Evolutionary conservation across 2,888 invertebrate species (phyloP), one percentile per base, ranked within the genome.

Genomic region (Trichacis sp.): DNA sequence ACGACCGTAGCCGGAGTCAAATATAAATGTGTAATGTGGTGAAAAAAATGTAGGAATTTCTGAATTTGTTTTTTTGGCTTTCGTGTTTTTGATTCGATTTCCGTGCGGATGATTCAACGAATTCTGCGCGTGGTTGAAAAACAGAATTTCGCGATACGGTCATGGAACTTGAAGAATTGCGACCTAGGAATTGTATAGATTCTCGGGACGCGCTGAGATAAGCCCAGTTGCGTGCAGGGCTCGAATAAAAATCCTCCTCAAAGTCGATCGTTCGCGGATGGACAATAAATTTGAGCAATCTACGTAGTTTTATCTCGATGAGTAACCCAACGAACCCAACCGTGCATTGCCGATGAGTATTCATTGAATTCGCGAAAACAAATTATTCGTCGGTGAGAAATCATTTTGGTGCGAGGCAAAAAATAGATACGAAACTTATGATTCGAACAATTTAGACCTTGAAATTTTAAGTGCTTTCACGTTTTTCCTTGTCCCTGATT

Each of bases 241-340:
- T 52, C 42, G 29, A 40, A 18, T 38, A 51, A 51, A 42, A 51
- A 51, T 51, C 18, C 29, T 1, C 18, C 52, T 51, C 29, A 51
- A 51, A 52, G 52, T 43, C 52, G 52, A 52, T 43, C 52, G 45
- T 12, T 52, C 30, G 33, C 14, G 43, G 19, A 52, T 43, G 52
- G 42, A 30, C 52, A 18, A 43, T 30, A 52, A 24, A 30, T 43
- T 45, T 49, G 15, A 42, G 29, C 30, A 29, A 52, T 52, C 52
- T 52, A 18, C n/a, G 6, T 17, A 29, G 17, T 11, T 14, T 52
- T 52, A 45, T 52, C 43, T 43, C 12, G 14, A 14, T 4, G 17
- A 50, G 36, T 24, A 50, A 18, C 14, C 17, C 50, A 24, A 24
- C 24, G 24, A 24, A 24, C 24, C 24, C 24, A 24, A 24, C 24